Evolutionary conservation across 2,888 invertebrate genomes (phyloP).

Genomic region (Blomia tropicalis): DNA sequence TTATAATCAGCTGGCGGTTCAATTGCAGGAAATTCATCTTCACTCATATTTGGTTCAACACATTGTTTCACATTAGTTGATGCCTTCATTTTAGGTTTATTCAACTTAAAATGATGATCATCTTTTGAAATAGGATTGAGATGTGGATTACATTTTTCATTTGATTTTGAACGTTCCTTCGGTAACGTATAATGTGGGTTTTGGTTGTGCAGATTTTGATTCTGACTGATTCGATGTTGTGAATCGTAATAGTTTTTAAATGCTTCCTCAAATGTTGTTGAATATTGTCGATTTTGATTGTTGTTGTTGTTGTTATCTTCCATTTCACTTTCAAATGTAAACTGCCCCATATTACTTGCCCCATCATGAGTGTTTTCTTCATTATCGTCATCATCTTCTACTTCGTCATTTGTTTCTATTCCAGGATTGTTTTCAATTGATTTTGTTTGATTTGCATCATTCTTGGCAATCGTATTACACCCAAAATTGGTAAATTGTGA

Average conservation of each 20-base stretch:
- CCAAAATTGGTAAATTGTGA: not conserved
- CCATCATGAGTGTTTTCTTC: not conserved
- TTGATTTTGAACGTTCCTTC: not conserved
- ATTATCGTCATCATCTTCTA: not conserved
- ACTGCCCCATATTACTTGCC: not conserved
- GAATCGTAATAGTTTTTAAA: conserved; percentile 16
- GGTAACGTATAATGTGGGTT: not conserved
- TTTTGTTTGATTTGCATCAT: not conserved
- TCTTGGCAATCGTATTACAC: conserved; percentile 33
- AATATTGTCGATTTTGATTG: not conserved
- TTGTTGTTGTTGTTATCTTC: not conserved
- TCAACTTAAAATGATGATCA: not conserved
- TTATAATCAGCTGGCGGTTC: conserved; percentile 11
- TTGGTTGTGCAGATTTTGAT: not conserved
- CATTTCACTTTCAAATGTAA: not conserved
- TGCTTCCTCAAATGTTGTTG: conserved; percentile 10
- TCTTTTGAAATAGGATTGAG: not conserved
- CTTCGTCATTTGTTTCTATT: not conserved
- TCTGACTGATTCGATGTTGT: conserved; percentile 1
- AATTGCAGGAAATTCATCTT: conserved; percentile 2
- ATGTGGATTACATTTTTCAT: too few species aligned
- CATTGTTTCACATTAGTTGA: not conserved
- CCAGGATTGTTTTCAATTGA: not conserved
- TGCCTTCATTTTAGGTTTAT: not conserved
- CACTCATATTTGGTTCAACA: not conserved